Evolutionary conservation across 2,888 invertebrate genomes (phyloP).

Genomic region (Pediacus dermestoides): DNA sequence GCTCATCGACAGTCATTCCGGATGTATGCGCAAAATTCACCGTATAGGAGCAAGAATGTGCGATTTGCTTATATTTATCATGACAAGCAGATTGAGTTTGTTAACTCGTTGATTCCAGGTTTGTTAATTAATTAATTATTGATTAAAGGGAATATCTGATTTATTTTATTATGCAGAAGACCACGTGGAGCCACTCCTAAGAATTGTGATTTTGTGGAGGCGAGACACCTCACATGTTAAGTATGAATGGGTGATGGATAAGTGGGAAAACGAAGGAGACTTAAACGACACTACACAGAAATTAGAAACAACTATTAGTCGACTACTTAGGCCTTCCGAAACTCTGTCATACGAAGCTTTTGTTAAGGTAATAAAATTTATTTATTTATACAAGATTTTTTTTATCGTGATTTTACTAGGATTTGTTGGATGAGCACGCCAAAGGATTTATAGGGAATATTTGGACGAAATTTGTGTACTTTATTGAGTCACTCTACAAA

Average conservation of each 20-base stretch:
- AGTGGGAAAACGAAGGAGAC: slow-evolving; percentile 59
- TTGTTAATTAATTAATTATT: slow-evolving; percentile 9
- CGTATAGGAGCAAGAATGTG: slow-evolving; percentile 65
- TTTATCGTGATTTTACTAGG: slow-evolving; percentile 48
- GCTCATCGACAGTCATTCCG: slow-evolving; percentile 66
- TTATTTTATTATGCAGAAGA: slow-evolving; percentile 51
- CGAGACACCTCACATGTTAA: slow-evolving; percentile 80
- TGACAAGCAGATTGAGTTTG: slow-evolving; percentile 79
- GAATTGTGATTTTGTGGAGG: slow-evolving; percentile 88
- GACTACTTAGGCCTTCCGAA: slow-evolving; percentile 69
- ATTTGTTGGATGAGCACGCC: slow-evolving; percentile 75
- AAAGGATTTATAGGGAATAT: slow-evolving; percentile 68
- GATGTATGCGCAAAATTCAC: slow-evolving; percentile 65
- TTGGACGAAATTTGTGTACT: slow-evolving; percentile 61
- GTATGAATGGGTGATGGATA: slow-evolving; percentile 83
- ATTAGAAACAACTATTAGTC: slow-evolving; percentile 67
- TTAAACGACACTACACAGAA: slow-evolving; percentile 71
- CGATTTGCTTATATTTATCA: slow-evolving; percentile 86
- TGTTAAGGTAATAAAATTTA: slow-evolving; percentile 59
- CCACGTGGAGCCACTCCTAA: slow-evolving; percentile 64
- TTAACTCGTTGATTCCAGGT: slow-evolving; percentile 68
- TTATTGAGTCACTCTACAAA: slow-evolving; percentile 68
- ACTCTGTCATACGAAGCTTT: slow-evolving; percentile 73
- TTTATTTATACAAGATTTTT: slow-evolving; percentile 5
- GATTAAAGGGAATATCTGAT: not conserved